Base-by-base conservation (phyloP, 2,888 invertebrate genomes). In the Apoda limacodes region DNA sequence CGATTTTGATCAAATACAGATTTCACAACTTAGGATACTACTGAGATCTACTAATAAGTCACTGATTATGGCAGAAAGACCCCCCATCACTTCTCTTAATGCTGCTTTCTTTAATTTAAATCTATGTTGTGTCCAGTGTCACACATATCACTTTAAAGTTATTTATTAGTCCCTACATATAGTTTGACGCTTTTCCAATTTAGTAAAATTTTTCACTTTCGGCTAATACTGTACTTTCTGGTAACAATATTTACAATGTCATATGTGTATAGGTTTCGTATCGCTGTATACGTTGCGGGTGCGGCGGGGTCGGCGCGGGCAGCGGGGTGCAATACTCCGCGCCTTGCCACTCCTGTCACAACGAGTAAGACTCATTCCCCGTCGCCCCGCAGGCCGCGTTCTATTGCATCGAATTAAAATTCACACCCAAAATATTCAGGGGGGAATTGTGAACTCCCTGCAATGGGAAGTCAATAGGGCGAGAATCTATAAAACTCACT, bases 401-500 rank as follows among this genome's bases (percentile, higher is more conserved):
- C 72, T 78, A 80, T 88, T 87, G 90, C 84, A 90, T 88, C 55
- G 88, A 85, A 63, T 89, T 89, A 50, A 90, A 90, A 64, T 89
- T 90, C 39, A 91, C 84, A 44, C 87, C 88, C 55, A 89, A 86
- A 56, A 89, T 83, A 68, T 88, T 89, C 55, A 90, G 83, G 43
- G 88, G 85, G 24, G 84, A 74, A 46, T 76, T 74, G 64, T 85
- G 85, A 13, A 87, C 83, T 25, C 83, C 81, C 48, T 88, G 84
- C 40, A 88, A 75, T 4, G 83, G 84, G 48, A 89, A 87, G 52
- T 90, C 90, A 40, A 88, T 82, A 34, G 88, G 87, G 37, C 88
- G 83, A 15, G 87, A 83, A 48, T 90, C 90, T 28, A 89, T 84
- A 53, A 88, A 89, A 25, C 86, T 84, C 59, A 89, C 85, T 13